Conservation (phyloP, 2,113 vertebrate species). For the Scomber colias region DNA sequence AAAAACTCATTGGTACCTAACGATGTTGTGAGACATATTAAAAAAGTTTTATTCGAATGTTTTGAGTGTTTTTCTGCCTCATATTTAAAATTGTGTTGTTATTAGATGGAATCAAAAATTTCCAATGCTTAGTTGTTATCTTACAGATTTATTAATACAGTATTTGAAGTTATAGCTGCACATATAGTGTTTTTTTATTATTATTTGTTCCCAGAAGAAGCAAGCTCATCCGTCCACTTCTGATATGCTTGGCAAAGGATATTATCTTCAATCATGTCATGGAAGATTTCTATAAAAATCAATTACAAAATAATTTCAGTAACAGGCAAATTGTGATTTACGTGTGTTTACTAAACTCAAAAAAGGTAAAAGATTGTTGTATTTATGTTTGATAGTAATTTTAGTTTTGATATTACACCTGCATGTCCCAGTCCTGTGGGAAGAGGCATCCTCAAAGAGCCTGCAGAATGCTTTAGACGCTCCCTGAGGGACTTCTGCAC, state of each 20-base stretch:
- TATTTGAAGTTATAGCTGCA: background rate
- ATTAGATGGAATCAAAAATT: background rate
- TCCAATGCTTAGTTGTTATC: too few species aligned
- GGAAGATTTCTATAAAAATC: constrained; percentile 85
- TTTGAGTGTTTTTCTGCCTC: constrained; percentile 24
- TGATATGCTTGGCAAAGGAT: constrained; percentile 72
- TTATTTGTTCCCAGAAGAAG: constrained; percentile 20
- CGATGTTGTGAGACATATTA: constrained; percentile 75
- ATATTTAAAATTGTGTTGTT: background rate
- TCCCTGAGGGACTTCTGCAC: constrained; percentile 80
- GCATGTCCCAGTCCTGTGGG: constrained; percentile 82
- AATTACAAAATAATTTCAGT: background rate
- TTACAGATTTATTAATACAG: too few species aligned
- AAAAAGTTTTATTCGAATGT: constrained; percentile 73
- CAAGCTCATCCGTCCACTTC: constrained; percentile 80
- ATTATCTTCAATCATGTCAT: constrained; percentile 77
- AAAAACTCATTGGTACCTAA: constrained; percentile 66
- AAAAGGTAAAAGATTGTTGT: background rate
- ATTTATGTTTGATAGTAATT: background rate
- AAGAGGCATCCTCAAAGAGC: constrained; percentile 82
- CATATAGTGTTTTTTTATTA: background rate
- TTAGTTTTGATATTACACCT: constrained; percentile 64
- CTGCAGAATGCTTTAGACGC: constrained; percentile 80
- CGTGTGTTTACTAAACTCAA: background rate
- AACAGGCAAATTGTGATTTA: background rate